A percentile compares a stretch with the other conserved stretches of the same genome.
Evolutionary conservation across 2,888 invertebrate species (phyloP).

Genomic region (Diabrotica balteata): DNA sequence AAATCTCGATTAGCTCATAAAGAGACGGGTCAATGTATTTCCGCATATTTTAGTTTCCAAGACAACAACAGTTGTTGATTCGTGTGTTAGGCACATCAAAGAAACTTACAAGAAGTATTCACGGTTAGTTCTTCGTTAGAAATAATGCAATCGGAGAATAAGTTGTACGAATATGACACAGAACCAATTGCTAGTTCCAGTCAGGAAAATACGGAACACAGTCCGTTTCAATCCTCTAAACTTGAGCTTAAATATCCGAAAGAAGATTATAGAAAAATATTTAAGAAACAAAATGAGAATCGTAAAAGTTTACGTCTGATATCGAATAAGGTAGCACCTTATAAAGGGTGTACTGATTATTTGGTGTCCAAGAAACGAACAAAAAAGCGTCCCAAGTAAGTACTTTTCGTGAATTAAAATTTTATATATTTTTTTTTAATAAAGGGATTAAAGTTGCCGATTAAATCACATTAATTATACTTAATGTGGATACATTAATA

Average conservation of each 20-base stretch:
- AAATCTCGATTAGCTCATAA: no score
- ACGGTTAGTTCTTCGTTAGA: no score
- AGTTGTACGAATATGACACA: no score
- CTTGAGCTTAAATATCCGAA: not conserved
- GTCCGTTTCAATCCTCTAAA: not conserved
- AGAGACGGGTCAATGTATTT: no score
- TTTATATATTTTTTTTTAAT: not conserved
- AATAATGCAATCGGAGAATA: no score
- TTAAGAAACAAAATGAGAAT: not conserved
- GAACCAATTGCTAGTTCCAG: no score
- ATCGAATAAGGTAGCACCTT: slow-evolving; percentile 7
- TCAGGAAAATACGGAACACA: no score
- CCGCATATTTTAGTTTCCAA: no score
- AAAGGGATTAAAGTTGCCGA: not conserved
- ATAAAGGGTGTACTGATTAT: slow-evolving; percentile 12
- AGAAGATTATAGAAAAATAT: slow-evolving; percentile 10
- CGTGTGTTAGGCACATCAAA: no score
- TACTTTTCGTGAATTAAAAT: not conserved
- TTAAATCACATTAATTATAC: not conserved
- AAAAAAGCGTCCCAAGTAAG: slow-evolving; percentile 9
- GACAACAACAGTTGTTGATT: no score
- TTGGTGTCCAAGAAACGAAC: slow-evolving; percentile 7
- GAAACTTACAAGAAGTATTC: no score
- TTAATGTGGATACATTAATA: no score
- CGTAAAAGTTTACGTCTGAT: slow-evolving; percentile 3